Evolutionary conservation across 1,140 invertebrate genomes (phyloP).

Genomic region (Thaumatotibia leucotreta): DNA sequence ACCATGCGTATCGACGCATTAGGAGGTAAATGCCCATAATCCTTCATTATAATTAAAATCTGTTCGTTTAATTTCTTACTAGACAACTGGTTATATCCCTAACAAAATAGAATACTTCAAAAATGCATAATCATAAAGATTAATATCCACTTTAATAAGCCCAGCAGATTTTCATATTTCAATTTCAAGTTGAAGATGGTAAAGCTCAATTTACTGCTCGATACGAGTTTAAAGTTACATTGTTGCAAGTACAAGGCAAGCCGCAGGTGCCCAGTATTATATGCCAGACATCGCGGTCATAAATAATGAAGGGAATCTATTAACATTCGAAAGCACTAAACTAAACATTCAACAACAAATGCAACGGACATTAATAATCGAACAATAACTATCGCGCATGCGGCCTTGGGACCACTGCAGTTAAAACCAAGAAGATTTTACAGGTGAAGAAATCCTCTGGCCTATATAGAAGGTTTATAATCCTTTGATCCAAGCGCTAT

Average conservation of each 20-base stretch:
- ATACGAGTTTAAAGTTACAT: not conserved
- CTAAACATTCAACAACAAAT: not conserved
- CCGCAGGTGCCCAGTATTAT: constrained; percentile 3
- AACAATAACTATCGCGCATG: constrained; percentile 4
- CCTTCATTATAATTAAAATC: not conserved
- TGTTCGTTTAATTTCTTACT: not conserved
- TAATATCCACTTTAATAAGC: not conserved
- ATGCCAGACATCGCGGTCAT: not conserved
- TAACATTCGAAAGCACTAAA: constrained; percentile 9
- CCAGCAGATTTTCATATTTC: not conserved
- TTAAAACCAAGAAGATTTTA: not conserved
- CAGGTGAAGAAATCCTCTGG: not conserved
- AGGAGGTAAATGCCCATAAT: too few relatives aligned
- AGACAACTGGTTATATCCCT: not conserved
- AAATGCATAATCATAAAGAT: not conserved
- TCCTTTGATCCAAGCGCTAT: not conserved
- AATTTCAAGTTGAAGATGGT: not conserved
- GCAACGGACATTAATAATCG: constrained; percentile 13
- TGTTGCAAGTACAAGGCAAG: not conserved
- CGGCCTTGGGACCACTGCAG: not conserved
- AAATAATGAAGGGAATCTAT: constrained; percentile 9
- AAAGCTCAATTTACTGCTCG: not conserved
- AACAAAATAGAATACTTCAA: not conserved
- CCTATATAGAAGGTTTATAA: not conserved
- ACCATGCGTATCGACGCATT: too few relatives aligned